Evolutionary conservation across 37 sponge, comb jelly and placozoan species (phyloP).

Genomic region (Cladorhizidae sp.): DNA sequence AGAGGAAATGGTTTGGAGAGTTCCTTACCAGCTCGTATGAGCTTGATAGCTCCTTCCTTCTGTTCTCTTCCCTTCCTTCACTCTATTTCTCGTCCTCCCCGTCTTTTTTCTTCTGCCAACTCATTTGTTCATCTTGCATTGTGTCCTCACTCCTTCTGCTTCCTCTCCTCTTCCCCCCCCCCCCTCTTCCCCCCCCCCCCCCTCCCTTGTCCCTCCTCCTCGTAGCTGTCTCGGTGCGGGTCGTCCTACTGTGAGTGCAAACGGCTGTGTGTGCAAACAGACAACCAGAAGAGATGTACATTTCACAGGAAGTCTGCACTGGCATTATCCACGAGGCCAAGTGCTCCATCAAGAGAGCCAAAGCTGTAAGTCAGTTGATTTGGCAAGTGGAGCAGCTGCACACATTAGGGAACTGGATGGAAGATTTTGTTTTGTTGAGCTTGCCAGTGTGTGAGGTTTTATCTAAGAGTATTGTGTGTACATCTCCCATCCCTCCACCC

Average conservation of each 20-base stretch:
- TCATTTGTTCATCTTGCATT: no score
- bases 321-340: constrained; percentile 70
- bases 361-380: constrained; percentile 46
- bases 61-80: not conserved
- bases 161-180: not conserved
- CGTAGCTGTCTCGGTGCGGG: no score
- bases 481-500: no score
- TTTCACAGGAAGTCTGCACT: constrained; percentile 83
- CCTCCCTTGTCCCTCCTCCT: not conserved
- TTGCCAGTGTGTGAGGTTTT: no score
- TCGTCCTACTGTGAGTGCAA: not conserved
- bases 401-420: no score
- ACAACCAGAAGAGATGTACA: constrained; percentile 51
- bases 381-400: no score
- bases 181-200: not conserved
- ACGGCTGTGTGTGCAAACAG: not conserved
- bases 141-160: not conserved
- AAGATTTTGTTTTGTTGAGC: no score
- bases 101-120: no score
- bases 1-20: no score
- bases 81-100: not conserved
- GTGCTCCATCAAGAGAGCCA: constrained; percentile 68
- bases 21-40: no score
- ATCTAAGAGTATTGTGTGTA: no score
- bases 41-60: no score